These are phyloP conservation scores for Eupeodes luniger DNA, from an alignment of 2,888 invertebrate species.

Conservation along the genomic window DNA sequence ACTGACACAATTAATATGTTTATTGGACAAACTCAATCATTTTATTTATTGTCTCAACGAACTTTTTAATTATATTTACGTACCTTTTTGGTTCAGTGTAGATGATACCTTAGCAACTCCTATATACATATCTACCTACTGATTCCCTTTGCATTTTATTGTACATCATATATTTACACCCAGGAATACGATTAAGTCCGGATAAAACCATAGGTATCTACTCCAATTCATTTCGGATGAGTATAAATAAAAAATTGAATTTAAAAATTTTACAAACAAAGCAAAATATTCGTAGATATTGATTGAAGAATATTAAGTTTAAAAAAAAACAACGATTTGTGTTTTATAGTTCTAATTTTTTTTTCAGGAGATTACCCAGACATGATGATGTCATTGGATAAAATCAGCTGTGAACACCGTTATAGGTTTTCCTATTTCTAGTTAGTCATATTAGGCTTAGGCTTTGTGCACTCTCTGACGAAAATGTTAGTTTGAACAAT, in stretches of 20 bases:
- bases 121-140: neutral
- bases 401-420: neutral
- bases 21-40: too few species aligned
- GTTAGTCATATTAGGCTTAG: conserved; percentile 20
- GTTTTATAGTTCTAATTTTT: neutral
- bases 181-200: neutral
- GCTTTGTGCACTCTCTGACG: neutral
- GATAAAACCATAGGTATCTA: neutral
- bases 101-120: neutral
- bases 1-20: too few species aligned
- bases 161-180: neutral
- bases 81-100: too few species aligned
- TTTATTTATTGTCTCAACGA: too few species aligned
- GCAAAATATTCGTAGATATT: neutral
- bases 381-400: conserved; percentile 2
- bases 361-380: conserved; percentile 14
- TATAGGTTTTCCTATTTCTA: too few species aligned
- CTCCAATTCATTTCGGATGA: neutral
- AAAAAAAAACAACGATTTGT: neutral
- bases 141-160: conserved; percentile 1
- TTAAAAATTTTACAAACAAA: neutral
- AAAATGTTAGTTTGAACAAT: too few species aligned
- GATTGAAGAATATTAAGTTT: neutral
- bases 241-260: conserved; percentile 9
- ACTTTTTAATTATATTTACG: too few species aligned